Evolutionary conservation across 2,113 vertebrate species (phyloP).

Genomic region (Crotalus helleri): DNA sequence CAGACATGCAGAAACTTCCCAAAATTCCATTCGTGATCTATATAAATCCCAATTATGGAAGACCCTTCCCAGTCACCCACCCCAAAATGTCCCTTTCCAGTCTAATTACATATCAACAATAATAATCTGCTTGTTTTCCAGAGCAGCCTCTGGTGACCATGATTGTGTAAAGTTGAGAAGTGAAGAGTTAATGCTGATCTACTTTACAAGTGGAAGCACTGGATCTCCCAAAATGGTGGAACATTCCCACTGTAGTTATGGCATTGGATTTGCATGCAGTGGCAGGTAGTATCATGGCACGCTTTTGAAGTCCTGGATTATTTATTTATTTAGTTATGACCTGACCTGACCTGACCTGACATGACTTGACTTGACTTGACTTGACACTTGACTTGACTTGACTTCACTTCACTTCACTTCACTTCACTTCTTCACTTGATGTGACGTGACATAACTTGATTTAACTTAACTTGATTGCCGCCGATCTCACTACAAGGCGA

Average conservation of each 20-base stretch:
- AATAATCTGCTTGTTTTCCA: conserved; percentile 43
- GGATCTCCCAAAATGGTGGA: conserved; percentile 81
- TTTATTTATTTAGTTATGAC: neutral
- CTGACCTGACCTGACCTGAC: too few relatives aligned
- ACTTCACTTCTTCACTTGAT: too few relatives aligned
- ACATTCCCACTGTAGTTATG: conserved; percentile 76
- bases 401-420: too few relatives aligned
- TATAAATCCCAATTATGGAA: neutral
- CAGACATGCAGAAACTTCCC: neutral
- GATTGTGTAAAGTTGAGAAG: conserved; percentile 70
- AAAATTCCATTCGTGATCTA: neutral
- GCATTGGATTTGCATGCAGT: conserved; percentile 72
- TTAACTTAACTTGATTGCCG: too few relatives aligned
- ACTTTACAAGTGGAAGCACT: conserved; percentile 81
- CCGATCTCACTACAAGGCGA: too few relatives aligned
- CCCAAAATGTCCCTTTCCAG: neutral
- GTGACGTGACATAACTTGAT: too few relatives aligned
- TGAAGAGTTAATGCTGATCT: conserved; percentile 71
- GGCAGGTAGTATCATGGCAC: conserved; percentile 65
- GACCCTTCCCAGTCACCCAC: fast-evolving
- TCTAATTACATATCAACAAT: neutral
- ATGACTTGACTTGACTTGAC: too few relatives aligned
- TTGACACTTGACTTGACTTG: too few relatives aligned
- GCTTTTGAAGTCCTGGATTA: neutral
- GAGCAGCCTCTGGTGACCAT: conserved; percentile 68